Conservation (phyloP, 2,797 vertebrate genomes). For the Merluccius polli region DNA sequence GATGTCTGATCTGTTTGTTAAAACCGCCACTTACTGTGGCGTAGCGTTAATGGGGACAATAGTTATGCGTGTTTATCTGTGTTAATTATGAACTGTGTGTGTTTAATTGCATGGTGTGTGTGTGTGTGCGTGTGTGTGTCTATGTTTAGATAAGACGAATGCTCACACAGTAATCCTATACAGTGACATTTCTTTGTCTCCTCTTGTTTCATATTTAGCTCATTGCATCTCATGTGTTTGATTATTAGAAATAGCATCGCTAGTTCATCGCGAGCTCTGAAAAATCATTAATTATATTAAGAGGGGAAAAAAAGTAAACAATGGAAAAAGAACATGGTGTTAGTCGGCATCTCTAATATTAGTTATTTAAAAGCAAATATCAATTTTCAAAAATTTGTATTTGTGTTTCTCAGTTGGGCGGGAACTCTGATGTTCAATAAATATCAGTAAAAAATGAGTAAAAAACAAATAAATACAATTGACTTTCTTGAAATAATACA, state of each 20-base stretch:
- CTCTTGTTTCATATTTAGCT: constrained; percentile 33
- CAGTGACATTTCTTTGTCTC: constrained; percentile 64
- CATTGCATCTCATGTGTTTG: constrained; percentile 46
- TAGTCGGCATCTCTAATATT: constrained; percentile 75
- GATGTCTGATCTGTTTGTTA: constrained; percentile 69
- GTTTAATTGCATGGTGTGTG: constrained; percentile 13
- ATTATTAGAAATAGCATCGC: constrained; percentile 33
- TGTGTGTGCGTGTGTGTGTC: constrained; percentile 5
- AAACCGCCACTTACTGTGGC: constrained; percentile 9
- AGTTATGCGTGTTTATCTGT: constrained; percentile 46
- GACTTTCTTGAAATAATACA: background rate
- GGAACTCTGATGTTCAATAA: constrained; percentile 64
- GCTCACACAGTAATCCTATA: constrained; percentile 49
- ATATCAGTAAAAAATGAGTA: constrained; percentile 46
- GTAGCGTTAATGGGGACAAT: constrained; percentile 53
- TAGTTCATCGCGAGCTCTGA: constrained; percentile 52
- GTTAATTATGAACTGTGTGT: constrained; percentile 53
- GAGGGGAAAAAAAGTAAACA: constrained; percentile 66
- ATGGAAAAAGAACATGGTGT: constrained; percentile 56
- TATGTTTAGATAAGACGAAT: constrained; percentile 52
- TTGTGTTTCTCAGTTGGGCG: constrained; percentile 65
- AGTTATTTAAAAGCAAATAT: constrained; percentile 81
- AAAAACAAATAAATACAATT: constrained; percentile 52
- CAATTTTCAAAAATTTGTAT: constrained; percentile 72
- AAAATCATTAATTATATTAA: constrained; percentile 80